A percentile compares a stretch with the other conserved stretches of the same genome.
These are phyloP conservation scores for Pimephales promelas DNA, from an alignment of 2,113 vertebrate genomes.

Conservation along the genomic window DNA sequence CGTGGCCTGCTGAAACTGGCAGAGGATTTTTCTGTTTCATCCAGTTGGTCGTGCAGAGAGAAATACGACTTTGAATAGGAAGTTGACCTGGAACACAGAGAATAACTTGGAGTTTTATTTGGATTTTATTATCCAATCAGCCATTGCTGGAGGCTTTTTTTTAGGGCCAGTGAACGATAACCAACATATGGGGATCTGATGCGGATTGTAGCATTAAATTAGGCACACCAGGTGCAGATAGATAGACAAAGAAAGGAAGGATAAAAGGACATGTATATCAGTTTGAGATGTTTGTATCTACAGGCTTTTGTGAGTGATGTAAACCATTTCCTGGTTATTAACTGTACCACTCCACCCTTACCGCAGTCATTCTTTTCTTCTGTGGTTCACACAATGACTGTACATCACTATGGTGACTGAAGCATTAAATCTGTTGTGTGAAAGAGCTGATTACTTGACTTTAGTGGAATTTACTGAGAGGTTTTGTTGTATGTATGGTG, in stretches of 20 bases:
- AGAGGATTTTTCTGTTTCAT: constrained; percentile 7
- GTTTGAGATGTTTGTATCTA: constrained; percentile 22
- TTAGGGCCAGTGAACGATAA: neutral
- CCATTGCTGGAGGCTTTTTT: constrained; percentile 9
- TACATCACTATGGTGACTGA: constrained; percentile 26
- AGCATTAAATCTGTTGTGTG: neutral
- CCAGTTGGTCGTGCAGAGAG: neutral
- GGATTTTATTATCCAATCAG: constrained; percentile 12
- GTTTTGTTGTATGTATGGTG: neutral
- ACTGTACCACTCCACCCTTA: constrained; percentile 7
- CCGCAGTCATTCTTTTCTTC: neutral
- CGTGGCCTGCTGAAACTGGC: neutral
- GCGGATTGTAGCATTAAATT: constrained; percentile 13
- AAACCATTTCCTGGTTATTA: constrained; percentile 3
- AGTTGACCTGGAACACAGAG: neutral
- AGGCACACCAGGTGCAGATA: neutral
- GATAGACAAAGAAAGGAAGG: neutral
- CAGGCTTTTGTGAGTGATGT: constrained; percentile 24
- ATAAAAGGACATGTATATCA: neutral
- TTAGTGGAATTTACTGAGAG: neutral
- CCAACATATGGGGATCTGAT: neutral
- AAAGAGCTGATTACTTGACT: neutral
- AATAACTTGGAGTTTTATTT: neutral
- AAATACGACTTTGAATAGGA: too few relatives aligned
- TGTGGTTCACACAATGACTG: constrained; percentile 26